Percentiles rank a stretch among this genome's conserved stretches.
Evolutionary conservation across 2,113 vertebrate genomes (phyloP).

Genomic region (Pterophyllum scalare): DNA sequence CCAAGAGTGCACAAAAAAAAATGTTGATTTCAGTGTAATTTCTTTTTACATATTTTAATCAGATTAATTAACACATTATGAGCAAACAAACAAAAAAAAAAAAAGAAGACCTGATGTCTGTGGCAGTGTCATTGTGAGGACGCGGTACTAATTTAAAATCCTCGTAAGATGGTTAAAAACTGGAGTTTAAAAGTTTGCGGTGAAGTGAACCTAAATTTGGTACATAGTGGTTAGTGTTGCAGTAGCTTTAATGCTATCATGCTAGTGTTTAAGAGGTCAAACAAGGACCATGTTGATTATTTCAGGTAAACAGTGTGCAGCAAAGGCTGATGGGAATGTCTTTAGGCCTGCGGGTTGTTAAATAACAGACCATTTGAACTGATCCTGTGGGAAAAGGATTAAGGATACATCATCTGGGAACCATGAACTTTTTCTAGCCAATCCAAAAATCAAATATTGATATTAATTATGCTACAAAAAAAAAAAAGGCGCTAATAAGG

Average conservation of each 20-base stretch:
- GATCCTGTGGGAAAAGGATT: neutral
- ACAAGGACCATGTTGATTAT: neutral
- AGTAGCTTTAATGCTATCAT: neutral
- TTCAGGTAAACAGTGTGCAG: neutral
- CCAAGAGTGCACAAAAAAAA: no score
- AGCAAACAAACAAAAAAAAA: neutral
- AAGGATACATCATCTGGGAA: neutral
- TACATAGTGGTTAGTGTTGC: neutral
- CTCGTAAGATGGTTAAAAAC: fast-evolving
- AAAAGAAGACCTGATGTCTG: neutral
- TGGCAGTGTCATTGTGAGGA: neutral
- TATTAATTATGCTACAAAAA: no score
- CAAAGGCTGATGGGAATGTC: fast-evolving
- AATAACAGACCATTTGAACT: neutral
- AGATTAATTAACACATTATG: neutral
- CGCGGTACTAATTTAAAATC: neutral
- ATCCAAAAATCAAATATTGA: neutral
- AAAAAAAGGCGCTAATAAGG: neutral
- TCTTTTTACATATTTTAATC: neutral
- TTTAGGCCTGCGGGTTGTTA: no score
- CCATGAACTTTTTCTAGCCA: fast-evolving
- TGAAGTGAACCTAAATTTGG: neutral
- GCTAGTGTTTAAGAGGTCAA: neutral
- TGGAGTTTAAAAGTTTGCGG: neutral
- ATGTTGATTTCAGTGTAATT: neutral